These are phyloP conservation scores for Glaucopsyche alexis DNA, from an alignment of 2,888 invertebrate genomes.

Conservation along the genomic window DNA sequence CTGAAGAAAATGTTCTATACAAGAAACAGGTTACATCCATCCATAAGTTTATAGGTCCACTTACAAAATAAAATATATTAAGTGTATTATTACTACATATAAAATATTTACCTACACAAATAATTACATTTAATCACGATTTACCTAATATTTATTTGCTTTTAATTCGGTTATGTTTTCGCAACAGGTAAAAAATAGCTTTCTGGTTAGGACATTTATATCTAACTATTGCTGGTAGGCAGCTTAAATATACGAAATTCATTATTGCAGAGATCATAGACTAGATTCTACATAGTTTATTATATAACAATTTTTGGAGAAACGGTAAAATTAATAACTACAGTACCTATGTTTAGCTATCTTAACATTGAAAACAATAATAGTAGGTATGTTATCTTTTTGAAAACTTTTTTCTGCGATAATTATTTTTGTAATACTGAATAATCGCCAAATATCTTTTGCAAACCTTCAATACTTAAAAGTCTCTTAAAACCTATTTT, in stretches of 20 bases:
- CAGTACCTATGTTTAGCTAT: background rate
- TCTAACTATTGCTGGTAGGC: slow-evolving; percentile 63
- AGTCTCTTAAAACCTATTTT: no score
- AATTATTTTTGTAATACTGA: background rate
- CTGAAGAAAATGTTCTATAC: no score
- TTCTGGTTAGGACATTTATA: slow-evolving; percentile 7
- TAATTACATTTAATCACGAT: no score
- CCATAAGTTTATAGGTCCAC: no score
- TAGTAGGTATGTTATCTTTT: background rate
- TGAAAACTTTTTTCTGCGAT: background rate
- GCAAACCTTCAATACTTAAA: no score
- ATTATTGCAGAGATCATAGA: slow-evolving; percentile 76
- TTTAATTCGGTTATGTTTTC: background rate
- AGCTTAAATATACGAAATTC: slow-evolving; percentile 48
- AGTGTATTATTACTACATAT: no score
- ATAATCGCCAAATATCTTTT: background rate
- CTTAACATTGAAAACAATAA: background rate
- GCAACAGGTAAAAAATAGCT: background rate
- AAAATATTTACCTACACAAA: no score
- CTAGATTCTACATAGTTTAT: slow-evolving; percentile 65
- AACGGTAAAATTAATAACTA: background rate
- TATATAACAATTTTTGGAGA: slow-evolving; percentile 12
- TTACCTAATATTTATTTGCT: background rate
- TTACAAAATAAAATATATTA: no score
- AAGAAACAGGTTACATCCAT: no score